Evolutionary conservation across 2,113 vertebrate species (phyloP).

Genomic region (Quiscalus mexicanus): DNA sequence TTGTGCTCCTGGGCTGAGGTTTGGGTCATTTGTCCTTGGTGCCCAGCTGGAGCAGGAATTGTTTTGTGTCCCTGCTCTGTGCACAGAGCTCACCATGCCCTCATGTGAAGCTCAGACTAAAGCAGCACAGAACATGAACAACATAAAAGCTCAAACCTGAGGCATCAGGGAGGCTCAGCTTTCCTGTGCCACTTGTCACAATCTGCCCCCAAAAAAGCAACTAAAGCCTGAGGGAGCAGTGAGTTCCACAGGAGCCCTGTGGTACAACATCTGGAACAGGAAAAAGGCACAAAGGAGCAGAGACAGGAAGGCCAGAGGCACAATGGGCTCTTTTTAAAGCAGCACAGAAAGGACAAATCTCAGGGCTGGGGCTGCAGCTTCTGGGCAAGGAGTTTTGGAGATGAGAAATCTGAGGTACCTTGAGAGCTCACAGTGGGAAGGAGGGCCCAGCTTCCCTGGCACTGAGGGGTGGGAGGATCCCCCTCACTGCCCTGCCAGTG

Average conservation of each 20-base stretch:
- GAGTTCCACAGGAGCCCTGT: background rate
- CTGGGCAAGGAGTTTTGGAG: background rate
- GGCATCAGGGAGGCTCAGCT: background rate
- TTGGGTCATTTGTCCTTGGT: background rate
- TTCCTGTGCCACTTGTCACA: background rate
- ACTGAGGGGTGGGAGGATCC: background rate
- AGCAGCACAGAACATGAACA: background rate
- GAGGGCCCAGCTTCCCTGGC: background rate
- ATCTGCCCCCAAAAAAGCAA: background rate
- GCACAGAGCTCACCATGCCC: background rate
- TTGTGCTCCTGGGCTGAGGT: background rate
- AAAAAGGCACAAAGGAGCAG: constrained; percentile 24
- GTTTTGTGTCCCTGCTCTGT: background rate
- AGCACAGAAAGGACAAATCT: background rate
- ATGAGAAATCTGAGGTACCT: background rate
- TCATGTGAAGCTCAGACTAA: rapidly evolving
- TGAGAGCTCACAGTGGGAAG: background rate
- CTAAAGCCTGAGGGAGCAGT: background rate
- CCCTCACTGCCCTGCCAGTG: background rate
- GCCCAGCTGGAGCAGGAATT: background rate
- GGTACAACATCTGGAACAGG: background rate
- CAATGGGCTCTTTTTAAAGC: background rate
- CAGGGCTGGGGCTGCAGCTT: background rate
- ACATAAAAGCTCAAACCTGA: background rate
- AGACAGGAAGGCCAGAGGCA: constrained; percentile 11